phyloP scores from a whole-genome alignment of 2,797 vertebrate species.

The Kryptolebias ocellatus region DNA sequence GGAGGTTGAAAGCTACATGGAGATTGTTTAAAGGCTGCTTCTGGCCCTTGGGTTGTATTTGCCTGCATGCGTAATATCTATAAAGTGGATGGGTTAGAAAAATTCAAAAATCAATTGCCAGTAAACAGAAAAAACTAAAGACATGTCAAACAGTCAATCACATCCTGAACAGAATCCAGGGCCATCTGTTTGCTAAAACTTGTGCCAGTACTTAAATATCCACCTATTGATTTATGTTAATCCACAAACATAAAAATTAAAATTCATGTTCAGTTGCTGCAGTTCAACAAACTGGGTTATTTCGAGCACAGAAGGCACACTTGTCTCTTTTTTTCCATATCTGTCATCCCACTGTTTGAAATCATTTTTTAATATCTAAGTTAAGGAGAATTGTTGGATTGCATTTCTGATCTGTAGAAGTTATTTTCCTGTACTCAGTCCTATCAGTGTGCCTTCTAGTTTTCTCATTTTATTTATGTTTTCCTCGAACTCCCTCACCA shows the following conservation, averaged over 20 bases:
- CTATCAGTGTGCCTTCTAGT: conserved; percentile 14
- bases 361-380: conserved; percentile 36
- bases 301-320: conserved; percentile 5
- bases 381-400: conserved; percentile 30
- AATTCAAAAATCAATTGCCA: background rate
- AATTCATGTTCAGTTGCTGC: conserved; percentile 22
- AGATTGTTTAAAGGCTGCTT: background rate
- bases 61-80: background rate
- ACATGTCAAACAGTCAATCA: conserved; percentile 42
- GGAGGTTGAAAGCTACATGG: background rate
- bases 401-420: conserved; percentile 15
- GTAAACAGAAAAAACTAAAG: conserved; percentile 22
- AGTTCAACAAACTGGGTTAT: conserved; percentile 17
- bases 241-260: conserved; percentile 45
- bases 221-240: conserved; percentile 38
- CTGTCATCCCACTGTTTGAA: background rate
- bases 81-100: background rate
- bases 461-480: conserved; percentile 40
- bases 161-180: conserved; percentile 46
- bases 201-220: conserved; percentile 53
- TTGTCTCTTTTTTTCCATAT: background rate
- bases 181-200: conserved; percentile 53
- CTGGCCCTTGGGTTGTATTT: background rate
- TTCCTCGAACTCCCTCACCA: conserved; percentile 40
- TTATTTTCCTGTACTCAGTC: conserved; percentile 2